Percentiles rank a stretch among this genome's conserved stretches.
Evolutionary conservation across 2,888 invertebrate genomes (phyloP).

Genomic region (Digitonthophagus gazella): DNA sequence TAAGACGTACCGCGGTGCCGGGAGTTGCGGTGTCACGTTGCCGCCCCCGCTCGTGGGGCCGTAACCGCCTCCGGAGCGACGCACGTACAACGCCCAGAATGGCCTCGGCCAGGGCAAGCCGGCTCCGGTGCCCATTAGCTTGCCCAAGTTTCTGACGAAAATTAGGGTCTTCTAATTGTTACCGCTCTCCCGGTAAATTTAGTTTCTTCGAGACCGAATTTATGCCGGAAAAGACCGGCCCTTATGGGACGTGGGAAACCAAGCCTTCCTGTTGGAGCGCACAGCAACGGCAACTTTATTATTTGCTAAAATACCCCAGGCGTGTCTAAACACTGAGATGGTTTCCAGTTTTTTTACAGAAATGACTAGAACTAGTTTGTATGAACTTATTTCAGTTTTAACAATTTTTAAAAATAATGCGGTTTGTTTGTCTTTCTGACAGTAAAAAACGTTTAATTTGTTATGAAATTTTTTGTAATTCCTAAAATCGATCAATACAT

Average conservation of each 20-base stretch:
- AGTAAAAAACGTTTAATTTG: too few species aligned
- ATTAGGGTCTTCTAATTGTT: constrained; percentile 11
- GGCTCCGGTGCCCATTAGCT: constrained; percentile 8
- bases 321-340: neutral
- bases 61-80: constrained; percentile 7
- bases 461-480: too few species aligned
- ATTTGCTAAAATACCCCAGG: neutral
- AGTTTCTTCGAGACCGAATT: constrained; percentile 8
- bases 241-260: neutral
- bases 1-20: neutral
- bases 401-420: too few species aligned
- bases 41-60: constrained; percentile 1
- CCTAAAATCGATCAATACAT: too few species aligned
- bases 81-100: constrained; percentile 10
- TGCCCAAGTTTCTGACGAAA: constrained; percentile 8
- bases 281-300: neutral
- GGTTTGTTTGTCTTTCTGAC: too few species aligned
- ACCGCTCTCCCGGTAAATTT: constrained; percentile 12
- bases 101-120: neutral
- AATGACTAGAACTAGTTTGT: neutral
- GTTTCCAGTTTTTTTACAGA: neutral
- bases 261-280: neutral
- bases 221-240: neutral
- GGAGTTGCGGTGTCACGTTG: constrained; percentile 15
- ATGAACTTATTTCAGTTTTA: too few species aligned